Evolutionary conservation across 2,797 vertebrate genomes (phyloP).

Genomic region (Xiphophorus birchmanni): DNA sequence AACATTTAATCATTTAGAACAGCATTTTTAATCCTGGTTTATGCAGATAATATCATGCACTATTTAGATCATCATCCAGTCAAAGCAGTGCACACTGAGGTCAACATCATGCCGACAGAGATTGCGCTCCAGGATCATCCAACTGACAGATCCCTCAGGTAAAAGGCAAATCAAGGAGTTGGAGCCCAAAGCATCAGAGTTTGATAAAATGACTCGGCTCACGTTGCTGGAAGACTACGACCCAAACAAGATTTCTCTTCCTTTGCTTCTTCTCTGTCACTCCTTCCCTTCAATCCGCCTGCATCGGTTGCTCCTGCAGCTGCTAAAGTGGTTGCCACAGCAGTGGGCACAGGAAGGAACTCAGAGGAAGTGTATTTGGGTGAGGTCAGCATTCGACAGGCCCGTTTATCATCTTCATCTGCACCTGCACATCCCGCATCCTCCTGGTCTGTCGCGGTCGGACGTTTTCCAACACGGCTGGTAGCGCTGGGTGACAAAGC

Average conservation of each 20-base stretch:
- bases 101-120: constrained; percentile 56
- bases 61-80: constrained; percentile 30
- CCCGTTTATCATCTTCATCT: constrained; percentile 52
- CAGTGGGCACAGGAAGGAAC: constrained; percentile 60
- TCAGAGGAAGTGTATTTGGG: constrained; percentile 53
- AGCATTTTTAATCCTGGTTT: constrained; percentile 12
- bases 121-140: constrained; percentile 24
- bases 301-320: constrained; percentile 31
- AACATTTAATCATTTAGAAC: background rate
- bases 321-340: constrained; percentile 43
- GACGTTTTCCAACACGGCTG: constrained; percentile 35
- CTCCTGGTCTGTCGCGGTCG: constrained; percentile 26
- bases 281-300: constrained; percentile 52
- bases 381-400: constrained; percentile 35
- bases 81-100: constrained; percentile 18
- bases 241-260: constrained; percentile 63
- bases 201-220: constrained; percentile 63
- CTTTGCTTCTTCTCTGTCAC: constrained; percentile 48
- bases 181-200: constrained; percentile 26
- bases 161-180: constrained; percentile 15
- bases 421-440: constrained; percentile 24
- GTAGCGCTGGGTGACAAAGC: constrained; percentile 33
- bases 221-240: constrained; percentile 71
- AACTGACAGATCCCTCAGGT: constrained; percentile 18
- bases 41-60: constrained; percentile 51